Evolutionary conservation across 2,113 vertebrate species (phyloP).

Genomic region (Brienomyrus longianalis): DNA sequence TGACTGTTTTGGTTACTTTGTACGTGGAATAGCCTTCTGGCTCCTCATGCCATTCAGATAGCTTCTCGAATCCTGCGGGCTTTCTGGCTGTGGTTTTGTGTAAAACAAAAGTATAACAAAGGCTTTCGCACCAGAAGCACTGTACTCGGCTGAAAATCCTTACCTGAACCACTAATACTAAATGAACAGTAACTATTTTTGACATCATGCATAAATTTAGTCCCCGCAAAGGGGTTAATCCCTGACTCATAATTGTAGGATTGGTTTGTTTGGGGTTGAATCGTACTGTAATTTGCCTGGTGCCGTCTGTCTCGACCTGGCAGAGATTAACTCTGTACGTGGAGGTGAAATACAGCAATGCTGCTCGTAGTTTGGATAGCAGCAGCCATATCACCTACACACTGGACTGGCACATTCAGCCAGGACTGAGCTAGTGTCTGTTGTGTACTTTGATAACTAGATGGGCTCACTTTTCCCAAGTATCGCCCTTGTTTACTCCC

Average conservation of each 20-base stretch:
- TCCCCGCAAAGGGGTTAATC: neutral
- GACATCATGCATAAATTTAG: neutral
- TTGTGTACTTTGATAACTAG: neutral
- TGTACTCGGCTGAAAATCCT: neutral
- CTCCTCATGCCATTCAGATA: neutral
- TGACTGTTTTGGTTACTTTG: slow-evolving; percentile 5
- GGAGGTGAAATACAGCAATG: neutral
- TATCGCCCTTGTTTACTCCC: neutral
- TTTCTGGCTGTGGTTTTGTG: neutral
- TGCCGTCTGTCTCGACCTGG: slow-evolving; percentile 21
- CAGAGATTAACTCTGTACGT: neutral
- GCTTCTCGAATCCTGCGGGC: neutral
- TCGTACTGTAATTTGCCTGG: slow-evolving; percentile 24
- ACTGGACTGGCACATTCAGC: neutral
- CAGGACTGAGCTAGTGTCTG: neutral
- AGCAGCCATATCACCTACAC: neutral
- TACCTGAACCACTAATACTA: neutral
- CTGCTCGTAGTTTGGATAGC: neutral
- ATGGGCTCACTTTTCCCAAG: neutral
- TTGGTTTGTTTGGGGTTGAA: slow-evolving; percentile 19
- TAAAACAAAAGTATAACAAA: neutral
- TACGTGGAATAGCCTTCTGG: neutral
- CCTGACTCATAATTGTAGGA: slow-evolving; percentile 10
- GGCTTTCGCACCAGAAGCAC: neutral
- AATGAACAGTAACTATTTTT: neutral